phyloP scores from a whole-genome alignment of 2,113 vertebrate species.

The Xiphophorus maculatus region DNA sequence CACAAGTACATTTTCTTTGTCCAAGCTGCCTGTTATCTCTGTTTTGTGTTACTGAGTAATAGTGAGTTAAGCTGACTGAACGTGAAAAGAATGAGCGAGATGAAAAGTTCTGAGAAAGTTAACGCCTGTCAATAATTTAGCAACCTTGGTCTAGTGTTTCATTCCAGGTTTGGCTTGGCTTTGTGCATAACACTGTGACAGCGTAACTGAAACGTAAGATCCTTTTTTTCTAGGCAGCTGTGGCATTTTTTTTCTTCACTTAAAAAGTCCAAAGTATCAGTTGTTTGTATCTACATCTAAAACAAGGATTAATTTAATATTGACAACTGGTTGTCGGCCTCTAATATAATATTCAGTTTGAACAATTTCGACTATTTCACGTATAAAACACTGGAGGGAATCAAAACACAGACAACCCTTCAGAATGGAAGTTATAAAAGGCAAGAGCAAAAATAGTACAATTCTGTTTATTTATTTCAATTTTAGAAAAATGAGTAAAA shows the following conservation, averaged over 20 bases:
- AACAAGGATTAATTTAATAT: not conserved
- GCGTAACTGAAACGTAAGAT: slow-evolving; percentile 41
- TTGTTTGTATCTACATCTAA: not conserved
- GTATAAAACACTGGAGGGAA: too few relatives aligned
- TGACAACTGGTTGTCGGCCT: not conserved
- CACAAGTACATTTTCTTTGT: not conserved
- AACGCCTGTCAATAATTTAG: slow-evolving; percentile 71
- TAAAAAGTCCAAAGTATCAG: not conserved
- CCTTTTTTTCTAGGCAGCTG: slow-evolving; percentile 16
- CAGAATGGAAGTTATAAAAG: too few relatives aligned
- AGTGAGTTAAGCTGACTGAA: slow-evolving; percentile 13
- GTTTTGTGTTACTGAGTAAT: not conserved
- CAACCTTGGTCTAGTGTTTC: slow-evolving; percentile 59
- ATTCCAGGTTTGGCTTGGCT: slow-evolving; percentile 30
- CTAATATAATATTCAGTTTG: not conserved
- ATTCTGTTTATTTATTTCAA: too few relatives aligned
- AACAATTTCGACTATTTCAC: too few relatives aligned
- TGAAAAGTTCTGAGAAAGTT: slow-evolving; percentile 31
- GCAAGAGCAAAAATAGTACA: too few relatives aligned
- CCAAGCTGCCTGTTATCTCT: not conserved
- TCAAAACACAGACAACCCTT: too few relatives aligned
- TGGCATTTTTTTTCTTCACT: not conserved
- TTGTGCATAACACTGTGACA: slow-evolving; percentile 30
- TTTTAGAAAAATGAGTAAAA: too few relatives aligned
- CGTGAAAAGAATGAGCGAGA: slow-evolving; percentile 26